Evolutionary conservation across 2,888 invertebrate species (phyloP), one percentile per base, ranked within the genome.

Genomic region (Brachyptera putata): DNA sequence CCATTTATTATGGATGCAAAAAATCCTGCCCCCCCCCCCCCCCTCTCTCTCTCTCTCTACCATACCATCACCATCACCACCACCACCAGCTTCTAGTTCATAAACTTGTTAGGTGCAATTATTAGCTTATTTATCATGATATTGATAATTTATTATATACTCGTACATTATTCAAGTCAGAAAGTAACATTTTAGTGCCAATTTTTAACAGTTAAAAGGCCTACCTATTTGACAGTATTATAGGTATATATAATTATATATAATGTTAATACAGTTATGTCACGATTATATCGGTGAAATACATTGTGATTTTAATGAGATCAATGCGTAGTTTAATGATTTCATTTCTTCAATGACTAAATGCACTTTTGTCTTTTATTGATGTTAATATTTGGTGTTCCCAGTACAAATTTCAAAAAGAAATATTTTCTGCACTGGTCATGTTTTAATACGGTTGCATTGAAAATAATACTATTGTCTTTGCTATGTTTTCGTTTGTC

Each of bases 391-490:
- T 11, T 43, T n/a, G n/a, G 16, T 39, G 11, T 39, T 39, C 14
- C 39, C 16, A 16, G 16, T 37, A 37, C 43, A 4, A 11, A 3
- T 43, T 11, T 5, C 9, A 43, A 21, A 63, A 63, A 56, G 37
- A 26, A 56, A 36, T 50, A 49, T 53, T 48, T 61, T 58, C 30
- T 56, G n/a, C n/a, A 61, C 63, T 39, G 58, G 56, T 60, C 61
- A 63, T 63, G 61, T 63, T 63, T 63, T 63, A 63, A 61, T 63
- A 63, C 63, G 58, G 55, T 63, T 56, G 34, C 24, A 55, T 55
- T n/a, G 11, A 5, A 30, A 7, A 5, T 5, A 11, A 7, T 5
- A 11, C 30, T 30, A 11, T 11, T 11, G 30, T 26, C 36, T 41
- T 37, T 22, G 36, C 41, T 39, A 14, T 41, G 34, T 36, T 36